Evolutionary conservation across 2,888 invertebrate genomes (phyloP).

Genomic region (Meloe dianella): DNA sequence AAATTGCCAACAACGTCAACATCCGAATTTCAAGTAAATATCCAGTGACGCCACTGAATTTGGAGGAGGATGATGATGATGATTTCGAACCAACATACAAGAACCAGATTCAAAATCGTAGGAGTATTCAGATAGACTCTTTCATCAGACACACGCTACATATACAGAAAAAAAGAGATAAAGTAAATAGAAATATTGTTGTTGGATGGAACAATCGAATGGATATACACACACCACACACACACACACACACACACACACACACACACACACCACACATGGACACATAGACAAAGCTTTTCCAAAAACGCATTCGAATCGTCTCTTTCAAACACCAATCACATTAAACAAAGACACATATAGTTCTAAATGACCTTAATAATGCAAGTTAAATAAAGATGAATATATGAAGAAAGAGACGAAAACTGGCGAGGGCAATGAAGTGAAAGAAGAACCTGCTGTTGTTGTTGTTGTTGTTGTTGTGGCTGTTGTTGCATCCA

Average conservation of each 20-base stretch:
- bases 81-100: conserved; percentile 21
- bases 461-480: neutral
- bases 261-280: conserved; percentile 5
- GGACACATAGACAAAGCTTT: neutral
- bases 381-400: conserved; percentile 28
- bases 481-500: conserved; percentile 41
- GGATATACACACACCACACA: conserved; percentile 13
- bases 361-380: conserved; percentile 39
- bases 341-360: conserved; percentile 15
- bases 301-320: conserved; percentile 8
- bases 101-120: conserved; percentile 46
- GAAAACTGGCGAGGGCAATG: conserved; percentile 32
- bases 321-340: neutral
- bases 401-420: neutral
- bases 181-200: conserved; percentile 54
- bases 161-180: conserved; percentile 41
- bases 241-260: neutral
- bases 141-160: conserved; percentile 22
- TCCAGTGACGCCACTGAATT: conserved; percentile 11
- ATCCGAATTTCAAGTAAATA: neutral
- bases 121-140: conserved; percentile 43
- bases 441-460: conserved; percentile 51
- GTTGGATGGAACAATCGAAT: conserved; percentile 38
- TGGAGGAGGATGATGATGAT: conserved; percentile 13
- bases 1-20: conserved; percentile 18